Evolutionary conservation across 2,888 invertebrate genomes (phyloP).

Genomic region (Lasioglossum pauxillum): DNA sequence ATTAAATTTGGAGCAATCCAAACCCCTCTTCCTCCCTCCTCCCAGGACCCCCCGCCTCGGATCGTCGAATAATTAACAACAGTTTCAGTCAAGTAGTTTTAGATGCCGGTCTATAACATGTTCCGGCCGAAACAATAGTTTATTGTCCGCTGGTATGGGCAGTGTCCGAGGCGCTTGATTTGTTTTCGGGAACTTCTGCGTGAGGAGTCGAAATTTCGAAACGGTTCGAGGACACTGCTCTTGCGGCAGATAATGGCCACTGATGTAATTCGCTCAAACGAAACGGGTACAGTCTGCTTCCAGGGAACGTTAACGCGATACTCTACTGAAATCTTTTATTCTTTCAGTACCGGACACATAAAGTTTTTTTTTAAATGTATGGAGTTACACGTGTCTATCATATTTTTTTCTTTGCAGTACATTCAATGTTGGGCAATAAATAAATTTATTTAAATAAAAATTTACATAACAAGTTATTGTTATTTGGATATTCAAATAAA

Average conservation of each 20-base stretch:
- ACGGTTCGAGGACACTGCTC: not conserved
- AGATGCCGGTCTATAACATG: constrained; percentile 11
- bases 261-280: not conserved
- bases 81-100: constrained; percentile 44
- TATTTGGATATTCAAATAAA: too few species aligned
- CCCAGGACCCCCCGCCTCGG: not conserved
- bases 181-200: constrained; percentile 17
- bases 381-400: too few species aligned
- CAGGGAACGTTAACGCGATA: not conserved
- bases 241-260: not conserved
- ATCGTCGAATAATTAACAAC: constrained; percentile 45
- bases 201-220: not conserved
- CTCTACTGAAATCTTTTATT: not conserved
- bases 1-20: constrained; percentile 26
- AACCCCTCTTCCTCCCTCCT: not conserved
- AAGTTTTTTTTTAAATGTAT: too few species aligned
- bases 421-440: too few species aligned
- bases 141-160: constrained; percentile 36
- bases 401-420: too few species aligned
- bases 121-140: constrained; percentile 35
- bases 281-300: not conserved
- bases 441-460: too few species aligned
- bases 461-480: too few species aligned
- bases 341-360: not conserved
- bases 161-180: constrained; percentile 27